These are phyloP conservation scores for Scartelaos histophorus DNA, from an alignment of 2,113 vertebrate species.

Conservation along the genomic window DNA sequence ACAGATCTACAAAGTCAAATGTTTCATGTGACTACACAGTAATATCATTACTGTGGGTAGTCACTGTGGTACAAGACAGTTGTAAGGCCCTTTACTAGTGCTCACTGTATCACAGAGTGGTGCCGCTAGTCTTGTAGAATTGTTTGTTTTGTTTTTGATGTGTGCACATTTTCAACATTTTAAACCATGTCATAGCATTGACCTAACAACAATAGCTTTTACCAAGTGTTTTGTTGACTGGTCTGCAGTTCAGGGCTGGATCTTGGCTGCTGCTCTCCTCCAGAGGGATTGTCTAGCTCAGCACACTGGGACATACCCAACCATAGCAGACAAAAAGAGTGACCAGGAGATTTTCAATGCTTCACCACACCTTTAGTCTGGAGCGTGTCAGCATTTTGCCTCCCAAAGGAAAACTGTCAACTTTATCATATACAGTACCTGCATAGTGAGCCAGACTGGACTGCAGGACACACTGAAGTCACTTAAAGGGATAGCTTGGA, in stretches of 20 bases:
- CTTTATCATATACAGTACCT: constrained; percentile 12
- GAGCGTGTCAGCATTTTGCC: constrained; percentile 22
- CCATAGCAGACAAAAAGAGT: constrained; percentile 29
- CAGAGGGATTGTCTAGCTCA: constrained; percentile 23
- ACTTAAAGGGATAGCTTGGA: too few relatives aligned
- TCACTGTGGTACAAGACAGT: background rate
- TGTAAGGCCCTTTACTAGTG: too few relatives aligned
- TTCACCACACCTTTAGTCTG: constrained; percentile 16
- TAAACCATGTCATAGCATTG: background rate
- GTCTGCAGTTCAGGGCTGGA: constrained; percentile 6
- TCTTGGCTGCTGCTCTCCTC: constrained; percentile 7
- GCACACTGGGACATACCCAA: constrained; percentile 28
- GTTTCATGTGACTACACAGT: background rate
- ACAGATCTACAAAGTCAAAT: constrained; percentile 1
- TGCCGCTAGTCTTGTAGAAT: background rate
- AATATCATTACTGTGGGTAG: background rate
- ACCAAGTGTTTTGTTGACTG: constrained; percentile 4
- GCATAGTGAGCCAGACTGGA: constrained; percentile 8
- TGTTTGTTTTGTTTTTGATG: background rate
- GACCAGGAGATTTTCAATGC: constrained; percentile 36
- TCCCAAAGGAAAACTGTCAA: constrained; percentile 20
- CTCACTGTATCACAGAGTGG: too few relatives aligned
- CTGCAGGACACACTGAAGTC: background rate
- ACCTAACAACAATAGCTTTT: background rate
- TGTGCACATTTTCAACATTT: background rate